Conservation (phyloP, 2,888 invertebrate species). For the Himalopsyche tibetana region DNA sequence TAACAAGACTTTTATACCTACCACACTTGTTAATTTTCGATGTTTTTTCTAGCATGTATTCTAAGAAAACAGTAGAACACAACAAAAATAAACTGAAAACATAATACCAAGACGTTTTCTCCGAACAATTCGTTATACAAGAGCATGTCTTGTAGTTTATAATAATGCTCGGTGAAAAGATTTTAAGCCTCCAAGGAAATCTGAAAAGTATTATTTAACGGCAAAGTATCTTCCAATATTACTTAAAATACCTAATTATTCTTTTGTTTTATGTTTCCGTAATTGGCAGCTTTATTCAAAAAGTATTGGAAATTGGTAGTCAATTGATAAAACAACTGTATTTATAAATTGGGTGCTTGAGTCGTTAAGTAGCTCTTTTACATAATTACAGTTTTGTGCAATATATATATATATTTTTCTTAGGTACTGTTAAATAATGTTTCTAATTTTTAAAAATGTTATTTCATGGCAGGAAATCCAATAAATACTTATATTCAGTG, state of each 20-base stretch:
- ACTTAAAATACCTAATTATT: too few relatives aligned
- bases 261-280: too few relatives aligned
- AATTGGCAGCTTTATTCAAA: neutral
- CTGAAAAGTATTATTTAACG: neutral
- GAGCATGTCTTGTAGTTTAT: slow-evolving; percentile 11
- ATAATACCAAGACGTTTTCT: neutral
- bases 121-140: neutral
- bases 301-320: neutral
- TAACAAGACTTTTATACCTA: neutral
- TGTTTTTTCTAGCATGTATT: neutral
- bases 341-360: too few relatives aligned
- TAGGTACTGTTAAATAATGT: too few relatives aligned
- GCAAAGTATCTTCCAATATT: too few relatives aligned
- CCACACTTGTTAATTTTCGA: slow-evolving; percentile 6
- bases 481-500: too few relatives aligned
- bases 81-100: slow-evolving; percentile 3
- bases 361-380: too few relatives aligned
- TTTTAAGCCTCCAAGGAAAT: neutral
- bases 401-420: too few relatives aligned
- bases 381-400: too few relatives aligned
- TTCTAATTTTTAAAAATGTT: too few relatives aligned
- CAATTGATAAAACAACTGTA: neutral
- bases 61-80: neutral
- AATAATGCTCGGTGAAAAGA: slow-evolving; percentile 28
- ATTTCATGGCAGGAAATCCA: too few relatives aligned